These are phyloP conservation scores for Nymphalis c-album DNA, from an alignment of 2,888 invertebrate genomes.

Conservation along the genomic window DNA sequence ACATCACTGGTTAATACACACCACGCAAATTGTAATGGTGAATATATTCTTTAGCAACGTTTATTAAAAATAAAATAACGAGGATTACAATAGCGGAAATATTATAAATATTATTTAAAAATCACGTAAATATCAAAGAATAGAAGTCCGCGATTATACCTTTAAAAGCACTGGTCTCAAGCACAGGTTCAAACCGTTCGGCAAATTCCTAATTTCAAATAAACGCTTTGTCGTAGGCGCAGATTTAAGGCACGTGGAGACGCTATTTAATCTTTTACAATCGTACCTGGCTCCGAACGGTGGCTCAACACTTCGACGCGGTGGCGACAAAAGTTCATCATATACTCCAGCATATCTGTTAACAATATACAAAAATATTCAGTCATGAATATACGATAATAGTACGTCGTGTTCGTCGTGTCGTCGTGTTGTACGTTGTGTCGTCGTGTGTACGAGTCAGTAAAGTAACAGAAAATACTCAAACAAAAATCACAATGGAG, in stretches of 20 bases:
- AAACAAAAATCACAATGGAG: too few relatives aligned
- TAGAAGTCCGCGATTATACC: slow-evolving; percentile 9
- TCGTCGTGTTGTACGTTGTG: too few relatives aligned
- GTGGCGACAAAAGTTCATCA: slow-evolving; percentile 78
- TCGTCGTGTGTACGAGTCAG: background rate
- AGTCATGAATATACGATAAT: background rate
- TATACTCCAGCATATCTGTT: slow-evolving; percentile 72
- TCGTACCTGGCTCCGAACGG: slow-evolving; percentile 80
- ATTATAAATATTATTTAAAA: slow-evolving; percentile 6
- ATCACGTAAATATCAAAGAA: slow-evolving; percentile 6
- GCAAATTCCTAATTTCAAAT: slow-evolving; percentile 59
- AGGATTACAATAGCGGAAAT: slow-evolving; percentile 4
- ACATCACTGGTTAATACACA: slow-evolving; percentile 20
- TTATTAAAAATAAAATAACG: background rate
- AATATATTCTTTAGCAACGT: background rate
- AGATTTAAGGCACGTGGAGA: slow-evolving; percentile 55
- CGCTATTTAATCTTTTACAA: slow-evolving; percentile 75
- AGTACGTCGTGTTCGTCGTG: too few relatives aligned
- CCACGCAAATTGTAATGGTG: slow-evolving; percentile 1
- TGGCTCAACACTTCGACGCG: slow-evolving; percentile 75
- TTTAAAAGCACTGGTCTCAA: slow-evolving; percentile 41
- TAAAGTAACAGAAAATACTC: too few relatives aligned
- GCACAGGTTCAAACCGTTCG: slow-evolving; percentile 71
- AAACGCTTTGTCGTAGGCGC: slow-evolving; percentile 51
- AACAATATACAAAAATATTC: slow-evolving; percentile 24